Evolutionary conservation across 2,113 vertebrate genomes (phyloP).

Genomic region (Vulpes ferrilata): DNA sequence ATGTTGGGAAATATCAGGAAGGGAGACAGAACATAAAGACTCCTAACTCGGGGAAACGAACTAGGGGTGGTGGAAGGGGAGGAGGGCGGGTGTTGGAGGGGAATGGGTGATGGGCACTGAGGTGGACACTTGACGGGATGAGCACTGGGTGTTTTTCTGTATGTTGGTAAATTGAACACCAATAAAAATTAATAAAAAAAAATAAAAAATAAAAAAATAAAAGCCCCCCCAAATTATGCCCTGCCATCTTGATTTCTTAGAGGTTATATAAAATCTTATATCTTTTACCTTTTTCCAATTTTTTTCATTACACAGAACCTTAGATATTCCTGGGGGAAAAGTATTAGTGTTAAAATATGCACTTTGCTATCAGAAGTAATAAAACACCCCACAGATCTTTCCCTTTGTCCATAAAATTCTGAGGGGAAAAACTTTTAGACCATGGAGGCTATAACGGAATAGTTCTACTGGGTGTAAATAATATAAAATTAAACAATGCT

Average conservation of each 20-base stretch:
- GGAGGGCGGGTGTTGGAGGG: too few species aligned
- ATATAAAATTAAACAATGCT: constrained; percentile 49
- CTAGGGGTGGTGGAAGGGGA: too few species aligned
- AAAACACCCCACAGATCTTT: constrained; percentile 38
- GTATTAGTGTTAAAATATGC: constrained; percentile 25
- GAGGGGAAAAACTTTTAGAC: constrained; percentile 31
- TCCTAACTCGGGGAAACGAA: too few species aligned
- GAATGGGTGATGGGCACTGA: too few species aligned
- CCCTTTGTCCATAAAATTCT: constrained; percentile 10
- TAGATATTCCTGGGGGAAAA: not conserved
- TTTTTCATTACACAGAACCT: not conserved
- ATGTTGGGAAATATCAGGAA: too few species aligned
- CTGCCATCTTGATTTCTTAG: not conserved
- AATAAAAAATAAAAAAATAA: too few species aligned
- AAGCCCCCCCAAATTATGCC: not conserved
- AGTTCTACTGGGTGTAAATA: constrained; percentile 31
- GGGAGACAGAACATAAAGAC: too few species aligned
- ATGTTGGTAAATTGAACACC: too few species aligned
- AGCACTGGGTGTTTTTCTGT: too few species aligned
- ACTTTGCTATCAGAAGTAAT: constrained; percentile 45
- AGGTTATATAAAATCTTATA: not conserved
- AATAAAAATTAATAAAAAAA: too few species aligned
- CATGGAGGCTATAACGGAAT: constrained; percentile 29
- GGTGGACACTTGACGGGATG: too few species aligned
- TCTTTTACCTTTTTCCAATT: not conserved